Percentiles rank a stretch among this genome's conserved stretches.
Conservation (phyloP, 2,797 vertebrate genomes). For the Dendrocincla fuliginosa region DNA sequence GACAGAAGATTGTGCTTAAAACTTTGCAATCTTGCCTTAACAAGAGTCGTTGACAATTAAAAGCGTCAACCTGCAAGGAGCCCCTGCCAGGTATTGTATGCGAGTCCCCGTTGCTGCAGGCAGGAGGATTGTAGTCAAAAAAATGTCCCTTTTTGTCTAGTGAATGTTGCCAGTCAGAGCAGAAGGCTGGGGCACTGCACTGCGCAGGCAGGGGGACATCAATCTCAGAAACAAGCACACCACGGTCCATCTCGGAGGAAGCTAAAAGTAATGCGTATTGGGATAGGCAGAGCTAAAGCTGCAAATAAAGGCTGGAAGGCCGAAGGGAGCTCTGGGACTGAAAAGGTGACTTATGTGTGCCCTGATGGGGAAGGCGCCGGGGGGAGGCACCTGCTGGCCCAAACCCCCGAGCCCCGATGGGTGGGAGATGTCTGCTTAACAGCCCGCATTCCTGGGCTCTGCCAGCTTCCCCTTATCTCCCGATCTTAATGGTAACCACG, state of each 20-base stretch:
- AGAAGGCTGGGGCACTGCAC: background rate
- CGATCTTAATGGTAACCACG: background rate
- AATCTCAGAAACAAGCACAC: background rate
- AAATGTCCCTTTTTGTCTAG: background rate
- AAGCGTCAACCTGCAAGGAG: background rate
- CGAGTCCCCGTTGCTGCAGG: background rate
- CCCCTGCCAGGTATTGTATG: background rate
- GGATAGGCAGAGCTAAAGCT: background rate
- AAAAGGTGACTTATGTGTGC: background rate
- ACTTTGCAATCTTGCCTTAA: background rate
- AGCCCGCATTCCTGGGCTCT: background rate
- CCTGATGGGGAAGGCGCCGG: background rate
- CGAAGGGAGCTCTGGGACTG: background rate
- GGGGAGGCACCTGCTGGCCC: background rate
- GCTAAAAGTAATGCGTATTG: background rate
- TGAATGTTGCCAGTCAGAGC: background rate
- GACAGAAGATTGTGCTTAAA: background rate
- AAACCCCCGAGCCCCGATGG: background rate
- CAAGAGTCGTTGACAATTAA: background rate
- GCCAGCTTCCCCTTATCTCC: background rate
- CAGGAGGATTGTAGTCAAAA: background rate
- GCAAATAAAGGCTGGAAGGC: background rate
- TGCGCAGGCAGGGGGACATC: background rate
- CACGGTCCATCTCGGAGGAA: rapidly evolving
- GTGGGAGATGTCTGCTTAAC: background rate